phyloP scores from a whole-genome alignment of 2,888 invertebrate genomes.

The Noctua janthina region DNA sequence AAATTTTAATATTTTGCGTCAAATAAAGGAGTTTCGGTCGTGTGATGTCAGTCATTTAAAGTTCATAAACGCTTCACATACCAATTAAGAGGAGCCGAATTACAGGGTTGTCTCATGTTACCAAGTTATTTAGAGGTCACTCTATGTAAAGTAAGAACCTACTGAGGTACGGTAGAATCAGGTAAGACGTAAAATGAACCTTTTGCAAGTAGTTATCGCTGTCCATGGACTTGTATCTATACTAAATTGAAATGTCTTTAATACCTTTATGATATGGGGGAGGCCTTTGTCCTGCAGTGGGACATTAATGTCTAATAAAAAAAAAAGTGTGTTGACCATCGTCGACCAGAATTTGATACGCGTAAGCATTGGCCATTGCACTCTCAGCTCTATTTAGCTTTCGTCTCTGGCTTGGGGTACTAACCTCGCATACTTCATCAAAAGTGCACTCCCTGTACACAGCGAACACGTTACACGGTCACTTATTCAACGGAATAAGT shows the following conservation, averaged over 20 bases:
- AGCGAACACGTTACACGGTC: not conserved
- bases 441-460: not conserved
- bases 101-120: not conserved
- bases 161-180: not conserved
- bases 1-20: not conserved
- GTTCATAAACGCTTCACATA: conserved; percentile 13
- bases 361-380: not conserved
- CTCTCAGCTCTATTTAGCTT: not conserved
- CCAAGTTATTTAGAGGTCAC: not conserved
- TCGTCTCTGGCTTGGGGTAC: not conserved
- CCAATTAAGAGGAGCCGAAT: not conserved
- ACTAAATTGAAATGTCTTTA: not conserved
- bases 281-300: not conserved
- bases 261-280: not conserved
- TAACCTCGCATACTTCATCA: not conserved
- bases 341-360: not conserved
- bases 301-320: not conserved
- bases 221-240: not conserved
- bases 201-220: not conserved
- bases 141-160: not conserved
- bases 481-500: not conserved
- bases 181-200: not conserved
- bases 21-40: not conserved
- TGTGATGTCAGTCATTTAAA: conserved; percentile 12
- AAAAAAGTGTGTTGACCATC: not conserved